Evolutionary conservation across 2,797 vertebrate genomes (phyloP).

Genomic region (Carapus acus): DNA sequence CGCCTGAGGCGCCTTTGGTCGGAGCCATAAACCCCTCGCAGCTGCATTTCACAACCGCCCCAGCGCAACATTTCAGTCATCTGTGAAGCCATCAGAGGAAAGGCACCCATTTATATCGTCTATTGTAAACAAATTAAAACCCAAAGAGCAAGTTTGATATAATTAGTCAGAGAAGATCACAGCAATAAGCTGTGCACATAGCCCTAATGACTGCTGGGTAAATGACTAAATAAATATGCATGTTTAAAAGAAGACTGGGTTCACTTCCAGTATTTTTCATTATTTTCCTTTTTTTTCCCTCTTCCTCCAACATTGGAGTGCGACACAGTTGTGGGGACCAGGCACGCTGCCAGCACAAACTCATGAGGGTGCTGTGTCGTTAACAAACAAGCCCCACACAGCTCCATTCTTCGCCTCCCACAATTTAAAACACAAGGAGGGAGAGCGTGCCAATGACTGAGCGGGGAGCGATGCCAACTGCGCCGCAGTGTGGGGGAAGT

Average conservation of each 20-base stretch:
- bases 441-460: conserved; percentile 62
- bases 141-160: conserved; percentile 64
- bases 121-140: conserved; percentile 66
- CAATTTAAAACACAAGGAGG: conserved; percentile 69
- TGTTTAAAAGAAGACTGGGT: conserved; percentile 65
- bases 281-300: too few relatives aligned
- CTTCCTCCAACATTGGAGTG: conserved; percentile 47
- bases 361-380: conserved; percentile 71
- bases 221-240: conserved; percentile 69
- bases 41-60: conserved; percentile 30
- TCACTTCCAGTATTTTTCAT: conserved; percentile 70
- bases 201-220: conserved; percentile 66
- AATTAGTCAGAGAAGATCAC: conserved; percentile 62
- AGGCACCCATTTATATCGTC: conserved; percentile 53
- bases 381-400: conserved; percentile 71
- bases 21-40: conserved; percentile 17
- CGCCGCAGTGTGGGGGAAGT: conserved; percentile 55
- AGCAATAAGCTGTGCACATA: conserved; percentile 49
- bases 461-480: conserved; percentile 60
- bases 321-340: conserved; percentile 56
- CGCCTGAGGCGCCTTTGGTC: conserved; percentile 24
- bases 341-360: conserved; percentile 70
- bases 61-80: conserved; percentile 50
- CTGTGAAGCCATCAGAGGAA: conserved; percentile 41
- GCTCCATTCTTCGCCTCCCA: conserved; percentile 70